Base-by-base conservation (phyloP, 2,797 vertebrate genomes). In the Eulemur rubriventer region DNA sequence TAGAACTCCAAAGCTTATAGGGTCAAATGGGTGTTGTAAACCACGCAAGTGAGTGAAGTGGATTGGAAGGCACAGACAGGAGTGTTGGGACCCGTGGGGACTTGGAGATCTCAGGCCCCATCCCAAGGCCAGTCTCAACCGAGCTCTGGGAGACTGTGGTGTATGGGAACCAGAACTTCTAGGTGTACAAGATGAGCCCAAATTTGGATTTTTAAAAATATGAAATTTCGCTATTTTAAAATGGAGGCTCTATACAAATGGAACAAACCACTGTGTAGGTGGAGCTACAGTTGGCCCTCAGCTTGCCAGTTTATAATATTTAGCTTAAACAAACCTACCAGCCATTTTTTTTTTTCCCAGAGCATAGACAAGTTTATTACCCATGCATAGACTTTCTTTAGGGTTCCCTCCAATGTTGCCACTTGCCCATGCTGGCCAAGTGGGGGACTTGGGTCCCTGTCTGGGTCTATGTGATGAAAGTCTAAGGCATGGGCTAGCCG, bases 181-280 rank as follows among this genome's bases (percentile, higher is more conserved):
- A n/a, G 30, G 48, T 46, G 72, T 65, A 82, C 0, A 33, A 90
- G 33, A 50, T 16, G 30, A 92, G 22, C 4, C 70, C 30, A 50
- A 81, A 28, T 43, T 50, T 30, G 35, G 22, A 35, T 43, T 72
- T 94, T 69, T 35, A 57, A 70, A 57, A 50, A 67, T 6, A 8
- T 63, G 35, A 43, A 33, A 63, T 61, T 55, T 75, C 20, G 16
- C 14, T 52, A n/a, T 92, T 94, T 95, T 33, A 70, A 75, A 65
- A 61, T 12, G 35, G 41, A 82, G 59, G 1, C 24, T 28, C 3
- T 33, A 46, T 35, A 11, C 59, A 83, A 10, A 59, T 12, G 17
- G 67, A 50, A 43, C 6, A 50, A 35, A 7, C 14, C 8, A 20
- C 55, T 18, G 6, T 43, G 2, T n/a, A 69, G n/a, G 28, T 38